Conservation (phyloP, 2,888 invertebrate genomes). For the Campopleginae sp. region DNA sequence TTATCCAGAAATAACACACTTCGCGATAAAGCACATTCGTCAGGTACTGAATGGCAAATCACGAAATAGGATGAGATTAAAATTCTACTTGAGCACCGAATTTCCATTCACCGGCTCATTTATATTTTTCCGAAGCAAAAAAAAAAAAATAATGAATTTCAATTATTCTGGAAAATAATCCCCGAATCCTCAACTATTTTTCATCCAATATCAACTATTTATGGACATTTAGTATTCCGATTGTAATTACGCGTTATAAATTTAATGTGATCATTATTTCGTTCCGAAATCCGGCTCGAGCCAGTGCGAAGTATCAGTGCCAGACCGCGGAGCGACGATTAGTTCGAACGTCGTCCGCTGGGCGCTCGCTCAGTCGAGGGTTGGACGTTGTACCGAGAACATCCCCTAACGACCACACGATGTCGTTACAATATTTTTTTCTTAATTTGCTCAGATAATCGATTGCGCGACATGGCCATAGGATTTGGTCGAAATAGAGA, state of each 20-base stretch:
- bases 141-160: not conserved
- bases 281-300: too few species aligned
- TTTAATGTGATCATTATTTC: not conserved
- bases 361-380: too few species aligned
- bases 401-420: too few species aligned
- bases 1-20: conserved; percentile 34
- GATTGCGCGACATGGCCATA: conserved; percentile 12
- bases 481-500: not conserved
- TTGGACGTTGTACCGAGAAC: too few species aligned
- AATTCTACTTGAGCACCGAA: not conserved
- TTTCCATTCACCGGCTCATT: not conserved
- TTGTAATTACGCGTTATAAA: not conserved
- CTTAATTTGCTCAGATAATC: conserved; percentile 33
- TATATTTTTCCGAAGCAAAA: not conserved
- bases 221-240: not conserved
- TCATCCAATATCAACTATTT: not conserved
- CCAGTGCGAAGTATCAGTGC: too few species aligned
- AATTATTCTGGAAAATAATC: not conserved
- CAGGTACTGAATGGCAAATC: not conserved
- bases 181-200: not conserved
- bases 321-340: too few species aligned
- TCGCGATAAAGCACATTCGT: not conserved
- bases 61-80: not conserved
- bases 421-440: not conserved
- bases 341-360: too few species aligned